Evolutionary conservation across 2,888 invertebrate species (phyloP).

Genomic region (Gastrophysa polygoni): DNA sequence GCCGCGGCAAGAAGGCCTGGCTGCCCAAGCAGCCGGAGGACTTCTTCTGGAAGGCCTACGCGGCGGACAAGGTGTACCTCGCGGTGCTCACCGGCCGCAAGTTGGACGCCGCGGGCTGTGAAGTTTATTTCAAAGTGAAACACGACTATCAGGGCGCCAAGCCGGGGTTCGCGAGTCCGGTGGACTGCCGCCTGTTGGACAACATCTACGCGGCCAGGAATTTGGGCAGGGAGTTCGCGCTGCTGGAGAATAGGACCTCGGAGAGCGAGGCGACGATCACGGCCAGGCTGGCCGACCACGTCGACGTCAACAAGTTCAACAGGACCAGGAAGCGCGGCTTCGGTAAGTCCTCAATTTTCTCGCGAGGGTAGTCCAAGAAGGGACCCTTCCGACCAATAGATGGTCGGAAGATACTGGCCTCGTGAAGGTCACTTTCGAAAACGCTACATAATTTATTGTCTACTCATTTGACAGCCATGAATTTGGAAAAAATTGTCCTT

Average conservation of each 20-base stretch:
- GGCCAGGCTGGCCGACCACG: background rate
- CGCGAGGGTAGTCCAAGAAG: too few species aligned
- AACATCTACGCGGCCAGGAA: background rate
- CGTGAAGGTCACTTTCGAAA: too few species aligned
- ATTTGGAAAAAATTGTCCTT: too few species aligned
- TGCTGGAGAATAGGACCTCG: slow-evolving; percentile 18
- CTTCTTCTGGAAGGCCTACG: background rate
- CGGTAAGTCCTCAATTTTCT: too few species aligned
- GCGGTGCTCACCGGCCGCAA: background rate
- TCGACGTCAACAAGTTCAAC: slow-evolving; percentile 10
- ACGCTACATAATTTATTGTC: too few species aligned
- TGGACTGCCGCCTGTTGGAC: background rate
- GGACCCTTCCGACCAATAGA: too few species aligned
- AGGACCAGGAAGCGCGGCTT: slow-evolving; percentile 19
- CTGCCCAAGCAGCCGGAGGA: slow-evolving; percentile 8
- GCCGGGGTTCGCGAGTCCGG: background rate
- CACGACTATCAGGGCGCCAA: background rate
- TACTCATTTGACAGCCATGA: too few species aligned
- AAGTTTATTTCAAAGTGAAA: background rate
- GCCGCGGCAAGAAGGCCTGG: slow-evolving; percentile 17
- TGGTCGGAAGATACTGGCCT: too few species aligned
- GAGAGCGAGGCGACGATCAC: background rate
- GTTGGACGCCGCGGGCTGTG: background rate
- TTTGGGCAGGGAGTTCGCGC: slow-evolving; percentile 8
- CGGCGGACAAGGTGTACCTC: background rate